These are phyloP conservation scores for Lacerta bilineata DNA, from an alignment of 2,797 vertebrate species.

Conservation along the genomic window DNA sequence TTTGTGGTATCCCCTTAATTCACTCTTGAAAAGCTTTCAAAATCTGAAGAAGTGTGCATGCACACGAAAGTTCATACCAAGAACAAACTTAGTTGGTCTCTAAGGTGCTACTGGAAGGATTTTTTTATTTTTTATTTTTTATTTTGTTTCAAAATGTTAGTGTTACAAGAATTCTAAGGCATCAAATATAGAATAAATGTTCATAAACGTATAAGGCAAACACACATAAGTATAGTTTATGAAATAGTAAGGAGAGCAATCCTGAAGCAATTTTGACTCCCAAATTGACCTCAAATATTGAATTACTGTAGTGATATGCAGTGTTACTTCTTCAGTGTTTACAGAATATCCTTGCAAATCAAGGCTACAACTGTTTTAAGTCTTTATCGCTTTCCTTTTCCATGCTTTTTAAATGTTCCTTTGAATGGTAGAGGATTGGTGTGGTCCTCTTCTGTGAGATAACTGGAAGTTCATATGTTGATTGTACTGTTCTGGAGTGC, in stretches of 20 bases:
- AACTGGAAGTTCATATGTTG: neutral
- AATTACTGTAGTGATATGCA: neutral
- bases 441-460: neutral
- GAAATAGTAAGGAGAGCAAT: too few relatives aligned
- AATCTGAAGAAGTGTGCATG: neutral
- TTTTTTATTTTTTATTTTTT: too few relatives aligned
- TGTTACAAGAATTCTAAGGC: too few relatives aligned
- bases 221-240: too few relatives aligned
- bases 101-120: too few relatives aligned
- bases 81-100: too few relatives aligned
- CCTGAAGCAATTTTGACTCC: too few relatives aligned
- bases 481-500: neutral
- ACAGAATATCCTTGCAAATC: neutral
- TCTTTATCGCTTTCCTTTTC: neutral
- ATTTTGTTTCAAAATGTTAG: neutral
- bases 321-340: neutral
- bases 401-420: conserved; percentile 4
- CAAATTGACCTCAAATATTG: neutral
- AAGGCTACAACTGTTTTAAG: neutral
- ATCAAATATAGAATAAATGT: too few relatives aligned
- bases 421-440: neutral
- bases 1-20: conserved; percentile 5
- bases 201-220: too few relatives aligned
- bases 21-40: neutral
- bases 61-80: too few relatives aligned